A percentile compares a stretch with the other conserved stretches of the same genome.
These are phyloP conservation scores for Bryconaethiops microstoma DNA, from an alignment of 2,797 vertebrate species.

Conservation along the genomic window DNA sequence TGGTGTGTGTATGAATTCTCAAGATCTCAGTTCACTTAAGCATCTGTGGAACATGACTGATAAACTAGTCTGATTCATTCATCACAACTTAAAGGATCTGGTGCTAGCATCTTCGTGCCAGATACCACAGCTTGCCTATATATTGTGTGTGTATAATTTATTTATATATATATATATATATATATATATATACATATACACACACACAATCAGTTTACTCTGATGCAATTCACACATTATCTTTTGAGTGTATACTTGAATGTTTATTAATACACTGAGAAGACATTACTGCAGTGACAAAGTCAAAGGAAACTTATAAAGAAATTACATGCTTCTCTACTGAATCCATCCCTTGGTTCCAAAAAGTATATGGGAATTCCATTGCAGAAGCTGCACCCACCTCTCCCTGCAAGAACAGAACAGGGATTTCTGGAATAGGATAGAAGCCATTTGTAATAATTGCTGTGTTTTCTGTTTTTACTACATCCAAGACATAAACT, in stretches of 20 bases:
- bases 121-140: too few relatives aligned
- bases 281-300: background rate
- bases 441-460: background rate
- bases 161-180: too few relatives aligned
- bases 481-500: background rate
- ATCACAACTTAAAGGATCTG: too few relatives aligned
- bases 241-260: background rate
- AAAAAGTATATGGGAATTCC: slow-evolving; percentile 59
- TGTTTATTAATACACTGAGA: background rate
- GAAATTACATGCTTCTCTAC: slow-evolving; percentile 51
- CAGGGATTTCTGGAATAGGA: background rate
- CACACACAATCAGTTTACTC: too few relatives aligned
- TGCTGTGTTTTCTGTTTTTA: background rate
- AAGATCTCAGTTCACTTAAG: too few relatives aligned
- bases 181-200: too few relatives aligned
- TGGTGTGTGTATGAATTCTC: too few relatives aligned
- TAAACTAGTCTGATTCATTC: too few relatives aligned
- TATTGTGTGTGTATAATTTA: too few relatives aligned
- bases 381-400: slow-evolving; percentile 63
- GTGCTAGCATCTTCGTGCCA: too few relatives aligned
- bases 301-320: slow-evolving; percentile 20
- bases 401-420: slow-evolving; percentile 59
- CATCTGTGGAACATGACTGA: too few relatives aligned
- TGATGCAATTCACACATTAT: background rate
- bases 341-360: slow-evolving; percentile 57